Conservation (phyloP, 2,113 vertebrate genomes). For the Theristicus caerulescens region DNA sequence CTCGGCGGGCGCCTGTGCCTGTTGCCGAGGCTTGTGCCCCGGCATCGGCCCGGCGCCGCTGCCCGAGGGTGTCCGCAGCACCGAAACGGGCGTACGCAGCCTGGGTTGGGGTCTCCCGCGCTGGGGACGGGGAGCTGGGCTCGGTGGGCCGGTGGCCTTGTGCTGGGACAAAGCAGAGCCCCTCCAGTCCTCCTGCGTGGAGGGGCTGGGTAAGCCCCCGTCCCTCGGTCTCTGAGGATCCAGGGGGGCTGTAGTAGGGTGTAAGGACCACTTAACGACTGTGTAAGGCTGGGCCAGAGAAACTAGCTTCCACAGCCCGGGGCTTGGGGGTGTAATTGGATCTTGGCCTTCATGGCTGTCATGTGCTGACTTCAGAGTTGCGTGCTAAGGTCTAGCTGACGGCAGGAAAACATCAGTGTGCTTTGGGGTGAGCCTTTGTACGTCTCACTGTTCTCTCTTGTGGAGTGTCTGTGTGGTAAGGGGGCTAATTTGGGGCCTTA, state of each 20-base stretch:
- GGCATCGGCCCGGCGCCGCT: neutral
- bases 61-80: neutral
- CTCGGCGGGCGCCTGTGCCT: too few relatives aligned
- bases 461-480: too few relatives aligned
- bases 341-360: neutral
- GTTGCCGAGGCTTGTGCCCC: neutral
- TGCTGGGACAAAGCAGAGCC: neutral
- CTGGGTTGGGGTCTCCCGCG: neutral
- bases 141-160: neutral
- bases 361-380: neutral
- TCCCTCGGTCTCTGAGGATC: neutral
- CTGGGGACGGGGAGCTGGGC: neutral
- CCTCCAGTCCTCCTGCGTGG: too few relatives aligned
- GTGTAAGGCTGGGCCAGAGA: neutral
- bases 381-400: neutral
- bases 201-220: neutral
- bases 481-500: neutral
- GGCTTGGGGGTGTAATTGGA: neutral
- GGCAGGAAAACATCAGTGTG: neutral
- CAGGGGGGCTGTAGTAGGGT: neutral
- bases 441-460: rapidly evolving
- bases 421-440: neutral
- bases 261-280: neutral
- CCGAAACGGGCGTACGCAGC: rapidly evolving
- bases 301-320: neutral